Percentiles rank a stretch among this genome's conserved stretches.
phyloP scores from a whole-genome alignment of 2,113 vertebrate species.

The Propithecus coquereli region DNA sequence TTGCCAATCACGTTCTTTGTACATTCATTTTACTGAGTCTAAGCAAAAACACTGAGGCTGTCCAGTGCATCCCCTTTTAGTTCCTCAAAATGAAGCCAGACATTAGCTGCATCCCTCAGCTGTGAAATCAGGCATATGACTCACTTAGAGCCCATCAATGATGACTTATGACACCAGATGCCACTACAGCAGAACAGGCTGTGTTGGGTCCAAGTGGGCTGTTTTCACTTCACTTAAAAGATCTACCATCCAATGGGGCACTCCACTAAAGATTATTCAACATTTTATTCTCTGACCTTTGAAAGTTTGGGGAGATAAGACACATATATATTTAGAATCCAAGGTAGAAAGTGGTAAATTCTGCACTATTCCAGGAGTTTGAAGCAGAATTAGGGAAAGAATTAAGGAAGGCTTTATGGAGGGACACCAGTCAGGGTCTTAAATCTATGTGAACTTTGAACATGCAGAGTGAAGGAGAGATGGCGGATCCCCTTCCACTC shows the following conservation, averaged over 20 bases:
- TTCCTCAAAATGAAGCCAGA: conserved; percentile 71
- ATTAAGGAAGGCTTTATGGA: too few relatives aligned
- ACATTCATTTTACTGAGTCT: conserved; percentile 59
- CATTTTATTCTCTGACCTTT: background rate
- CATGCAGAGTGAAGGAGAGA: background rate
- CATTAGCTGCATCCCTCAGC: background rate
- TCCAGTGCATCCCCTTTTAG: conserved; percentile 33
- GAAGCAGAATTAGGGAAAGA: background rate
- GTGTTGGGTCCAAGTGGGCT: background rate
- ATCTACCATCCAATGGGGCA: background rate
- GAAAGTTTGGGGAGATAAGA: background rate
- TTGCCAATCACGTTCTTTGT: conserved; percentile 55
- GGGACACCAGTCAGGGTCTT: background rate
- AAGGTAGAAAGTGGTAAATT: background rate
- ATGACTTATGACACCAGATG: conserved; percentile 5
- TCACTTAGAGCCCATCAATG: background rate
- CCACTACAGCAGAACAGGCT: background rate
- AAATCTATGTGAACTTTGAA: background rate
- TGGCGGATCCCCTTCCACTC: background rate
- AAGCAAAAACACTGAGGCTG: conserved; percentile 67
- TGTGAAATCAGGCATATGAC: conserved; percentile 68
- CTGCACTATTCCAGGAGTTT: background rate
- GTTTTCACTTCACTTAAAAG: conserved; percentile 10
- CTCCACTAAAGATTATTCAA: background rate
- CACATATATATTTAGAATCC: background rate